phyloP scores from a whole-genome alignment of 1,140 invertebrate genomes.

The Zaprionus ornatus region DNA sequence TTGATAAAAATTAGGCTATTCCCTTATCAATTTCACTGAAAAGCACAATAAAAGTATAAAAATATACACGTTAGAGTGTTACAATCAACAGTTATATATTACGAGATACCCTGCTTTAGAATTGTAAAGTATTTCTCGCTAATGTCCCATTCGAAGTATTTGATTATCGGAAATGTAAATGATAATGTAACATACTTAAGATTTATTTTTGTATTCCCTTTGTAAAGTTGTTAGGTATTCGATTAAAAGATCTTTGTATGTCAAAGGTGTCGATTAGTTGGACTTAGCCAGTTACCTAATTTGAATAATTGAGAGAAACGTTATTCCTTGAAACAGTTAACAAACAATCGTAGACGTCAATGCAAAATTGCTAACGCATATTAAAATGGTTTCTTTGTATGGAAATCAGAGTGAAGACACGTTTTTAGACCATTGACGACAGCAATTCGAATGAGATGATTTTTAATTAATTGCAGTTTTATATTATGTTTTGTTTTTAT shows the following conservation, averaged over 20 bases:
- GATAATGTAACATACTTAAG: background rate
- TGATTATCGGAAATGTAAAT: background rate
- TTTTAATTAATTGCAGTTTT: background rate
- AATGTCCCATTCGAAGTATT: background rate
- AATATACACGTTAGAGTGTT: background rate
- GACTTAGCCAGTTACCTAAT: background rate
- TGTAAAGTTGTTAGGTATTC: background rate
- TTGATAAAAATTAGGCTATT: conserved; percentile 25
- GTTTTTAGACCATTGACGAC: conserved; percentile 56
- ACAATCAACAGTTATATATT: background rate
- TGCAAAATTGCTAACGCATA: conserved; percentile 12
- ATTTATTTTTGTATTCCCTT: background rate
- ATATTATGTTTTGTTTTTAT: background rate
- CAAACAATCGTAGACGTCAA: conserved; percentile 25
- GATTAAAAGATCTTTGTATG: background rate
- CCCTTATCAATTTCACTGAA: conserved; percentile 41
- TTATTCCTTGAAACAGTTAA: conserved; percentile 27
- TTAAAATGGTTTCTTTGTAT: conserved; percentile 6
- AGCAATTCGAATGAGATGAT: background rate
- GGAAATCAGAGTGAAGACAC: conserved; percentile 38
- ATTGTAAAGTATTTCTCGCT: background rate
- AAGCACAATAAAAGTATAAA: conserved; percentile 17
- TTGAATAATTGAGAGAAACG: conserved; percentile 16
- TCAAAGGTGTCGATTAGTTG: background rate
- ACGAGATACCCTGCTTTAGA: background rate